phyloP scores from a whole-genome alignment of 2,113 vertebrate genomes.

The Paralichthys olivaceus region DNA sequence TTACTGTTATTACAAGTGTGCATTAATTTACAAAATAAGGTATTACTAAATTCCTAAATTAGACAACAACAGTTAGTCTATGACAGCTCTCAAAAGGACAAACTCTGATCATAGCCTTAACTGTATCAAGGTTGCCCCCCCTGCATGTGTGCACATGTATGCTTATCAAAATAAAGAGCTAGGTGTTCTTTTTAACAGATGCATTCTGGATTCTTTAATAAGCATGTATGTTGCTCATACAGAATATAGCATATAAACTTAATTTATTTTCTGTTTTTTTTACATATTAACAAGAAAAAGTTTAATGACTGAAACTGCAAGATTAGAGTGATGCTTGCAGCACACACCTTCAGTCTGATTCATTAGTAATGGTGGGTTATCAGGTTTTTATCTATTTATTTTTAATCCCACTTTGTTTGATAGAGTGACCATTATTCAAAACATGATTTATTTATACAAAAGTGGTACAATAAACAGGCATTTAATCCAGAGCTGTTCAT shows the following conservation, averaged over 20 bases:
- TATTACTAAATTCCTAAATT: no score
- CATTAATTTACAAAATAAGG: no score
- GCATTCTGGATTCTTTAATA: no score
- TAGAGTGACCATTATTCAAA: neutral
- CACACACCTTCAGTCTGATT: neutral
- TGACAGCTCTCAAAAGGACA: no score
- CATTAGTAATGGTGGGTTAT: neutral
- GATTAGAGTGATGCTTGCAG: neutral
- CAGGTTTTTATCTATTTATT: neutral
- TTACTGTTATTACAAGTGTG: no score
- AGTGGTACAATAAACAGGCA: slow-evolving; percentile 20
- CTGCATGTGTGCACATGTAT: no score
- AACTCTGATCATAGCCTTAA: no score
- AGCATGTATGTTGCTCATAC: neutral
- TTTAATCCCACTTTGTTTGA: neutral
- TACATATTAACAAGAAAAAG: neutral
- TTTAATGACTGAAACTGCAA: neutral
- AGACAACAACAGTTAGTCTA: no score
- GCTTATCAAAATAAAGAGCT: neutral
- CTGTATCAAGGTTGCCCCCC: no score
- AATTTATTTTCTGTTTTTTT: neutral
- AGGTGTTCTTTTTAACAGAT: neutral
- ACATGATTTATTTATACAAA: neutral
- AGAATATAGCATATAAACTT: neutral
- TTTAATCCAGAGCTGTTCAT: slow-evolving; percentile 7